Evolutionary conservation across 1,140 invertebrate species (phyloP).

Genomic region (Achroia grisella): DNA sequence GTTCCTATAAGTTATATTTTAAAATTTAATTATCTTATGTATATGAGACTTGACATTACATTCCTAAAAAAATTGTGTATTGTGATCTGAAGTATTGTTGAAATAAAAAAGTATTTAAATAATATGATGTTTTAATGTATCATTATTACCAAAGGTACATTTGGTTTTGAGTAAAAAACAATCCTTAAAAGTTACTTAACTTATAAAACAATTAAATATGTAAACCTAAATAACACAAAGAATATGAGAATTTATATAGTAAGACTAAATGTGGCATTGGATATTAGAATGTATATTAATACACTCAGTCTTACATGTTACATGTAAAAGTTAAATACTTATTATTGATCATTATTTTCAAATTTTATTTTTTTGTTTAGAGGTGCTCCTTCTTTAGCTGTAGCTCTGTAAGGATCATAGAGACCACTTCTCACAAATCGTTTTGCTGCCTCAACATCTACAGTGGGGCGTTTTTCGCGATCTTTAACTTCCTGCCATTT

Average conservation of each 20-base stretch:
- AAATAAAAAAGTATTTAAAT: neutral
- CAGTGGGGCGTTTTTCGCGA: constrained; percentile 69
- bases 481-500: constrained; percentile 75
- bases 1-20: no score
- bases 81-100: neutral
- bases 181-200: no score
- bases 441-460: constrained; percentile 73
- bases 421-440: constrained; percentile 77
- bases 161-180: no score
- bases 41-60: neutral
- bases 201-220: no score
- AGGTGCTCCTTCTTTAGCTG: constrained; percentile 26
- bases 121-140: no score
- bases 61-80: neutral
- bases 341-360: constrained; percentile 28
- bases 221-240: no score
- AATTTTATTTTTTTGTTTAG: constrained; percentile 57
- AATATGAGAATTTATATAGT: no score
- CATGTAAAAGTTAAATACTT: constrained; percentile 4
- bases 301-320: constrained; percentile 28
- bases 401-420: constrained; percentile 53
- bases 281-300: neutral
- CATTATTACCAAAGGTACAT: no score
- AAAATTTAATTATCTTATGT: no score
- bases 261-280: no score